These are phyloP conservation scores for Coranthus polyacanthus DNA, from an alignment of 2,797 vertebrate species.

Conservation along the genomic window DNA sequence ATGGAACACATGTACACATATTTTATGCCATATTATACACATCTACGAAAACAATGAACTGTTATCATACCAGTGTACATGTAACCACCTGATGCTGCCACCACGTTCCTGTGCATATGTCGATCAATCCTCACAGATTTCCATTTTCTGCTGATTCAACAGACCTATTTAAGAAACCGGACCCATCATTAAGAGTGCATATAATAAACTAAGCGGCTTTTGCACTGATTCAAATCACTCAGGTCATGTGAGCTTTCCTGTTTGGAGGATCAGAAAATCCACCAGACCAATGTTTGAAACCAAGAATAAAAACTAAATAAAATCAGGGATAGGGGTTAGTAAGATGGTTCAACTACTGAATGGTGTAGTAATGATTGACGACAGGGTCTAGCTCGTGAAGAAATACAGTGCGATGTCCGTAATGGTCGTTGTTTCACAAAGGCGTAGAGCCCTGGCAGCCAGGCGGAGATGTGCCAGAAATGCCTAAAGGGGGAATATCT, in stretches of 20 bases:
- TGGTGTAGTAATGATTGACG: constrained; percentile 23
- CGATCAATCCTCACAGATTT: background rate
- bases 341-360: constrained; percentile 7
- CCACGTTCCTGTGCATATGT: no score
- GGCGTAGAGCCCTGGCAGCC: constrained; percentile 15
- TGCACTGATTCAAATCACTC: constrained; percentile 2
- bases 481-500: constrained; percentile 2
- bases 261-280: constrained; percentile 8
- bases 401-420: constrained; percentile 27
- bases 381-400: constrained; percentile 10
- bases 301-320: constrained; percentile 27
- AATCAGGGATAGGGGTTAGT: constrained; percentile 6
- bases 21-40: no score
- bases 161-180: constrained; percentile 1
- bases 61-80: no score
- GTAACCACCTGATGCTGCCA: no score
- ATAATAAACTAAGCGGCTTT: constrained; percentile 4
- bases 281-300: constrained; percentile 3
- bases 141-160: no score
- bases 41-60: no score
- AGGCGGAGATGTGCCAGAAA: constrained; percentile 4
- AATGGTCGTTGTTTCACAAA: constrained; percentile 7
- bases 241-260: constrained; percentile 6
- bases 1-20: no score
- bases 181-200: background rate